These are phyloP conservation scores for Hydroisotoma schaefferi DNA, from an alignment of 2,888 invertebrate species.

Conservation along the genomic window DNA sequence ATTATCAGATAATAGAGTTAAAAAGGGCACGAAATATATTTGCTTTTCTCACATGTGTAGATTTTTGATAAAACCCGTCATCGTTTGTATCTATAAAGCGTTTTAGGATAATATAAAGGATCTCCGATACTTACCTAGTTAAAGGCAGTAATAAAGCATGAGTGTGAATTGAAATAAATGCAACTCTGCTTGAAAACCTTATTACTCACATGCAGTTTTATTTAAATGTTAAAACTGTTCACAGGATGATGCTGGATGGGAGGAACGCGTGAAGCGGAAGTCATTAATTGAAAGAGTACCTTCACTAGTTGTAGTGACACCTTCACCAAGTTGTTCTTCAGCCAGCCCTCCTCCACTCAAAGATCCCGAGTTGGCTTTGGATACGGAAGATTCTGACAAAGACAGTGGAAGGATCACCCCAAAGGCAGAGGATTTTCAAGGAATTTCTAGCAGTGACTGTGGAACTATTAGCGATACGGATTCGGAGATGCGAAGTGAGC, in stretches of 20 bases:
- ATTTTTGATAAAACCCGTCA: no score
- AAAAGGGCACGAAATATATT: no score
- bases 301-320: constrained; percentile 47
- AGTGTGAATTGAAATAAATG: no score
- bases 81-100: no score
- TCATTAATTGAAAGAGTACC: constrained; percentile 47
- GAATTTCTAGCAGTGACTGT: constrained; percentile 34
- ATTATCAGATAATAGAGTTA: constrained; percentile 5
- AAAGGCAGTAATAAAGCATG: no score
- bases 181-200: no score
- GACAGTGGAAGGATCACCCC: constrained; percentile 42
- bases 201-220: no score
- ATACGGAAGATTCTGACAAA: constrained; percentile 26
- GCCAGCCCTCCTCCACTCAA: constrained; percentile 42
- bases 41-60: no score
- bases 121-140: no score
- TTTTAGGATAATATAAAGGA: no score
- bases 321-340: constrained; percentile 44
- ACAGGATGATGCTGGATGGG: constrained; percentile 45
- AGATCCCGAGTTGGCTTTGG: constrained; percentile 23
- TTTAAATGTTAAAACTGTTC: no score
- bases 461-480: constrained; percentile 45
- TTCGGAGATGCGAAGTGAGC: constrained; percentile 36
- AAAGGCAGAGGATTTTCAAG: constrained; percentile 34
- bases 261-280: constrained; percentile 46